Evolutionary conservation across 2,113 vertebrate species (phyloP).

Genomic region (Nerophis ophidion): DNA sequence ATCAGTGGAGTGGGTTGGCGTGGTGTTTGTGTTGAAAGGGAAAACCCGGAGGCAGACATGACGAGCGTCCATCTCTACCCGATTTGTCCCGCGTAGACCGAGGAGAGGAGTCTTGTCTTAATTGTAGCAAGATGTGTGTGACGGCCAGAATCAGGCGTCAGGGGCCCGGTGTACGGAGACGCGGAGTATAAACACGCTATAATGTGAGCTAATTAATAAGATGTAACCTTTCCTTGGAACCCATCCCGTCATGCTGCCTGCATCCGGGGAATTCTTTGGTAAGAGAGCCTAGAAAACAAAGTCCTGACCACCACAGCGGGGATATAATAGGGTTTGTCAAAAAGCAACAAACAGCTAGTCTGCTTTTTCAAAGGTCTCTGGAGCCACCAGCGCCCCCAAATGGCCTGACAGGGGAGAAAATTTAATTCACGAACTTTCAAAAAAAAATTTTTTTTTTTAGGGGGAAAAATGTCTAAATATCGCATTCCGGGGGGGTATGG

Average conservation of each 20-base stretch:
- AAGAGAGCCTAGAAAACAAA: background rate
- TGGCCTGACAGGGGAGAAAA: no score
- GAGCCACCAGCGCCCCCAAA: no score
- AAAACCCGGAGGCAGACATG: conserved; percentile 9
- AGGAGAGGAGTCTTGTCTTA: conserved; percentile 4
- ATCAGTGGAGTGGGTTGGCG: conserved; percentile 36
- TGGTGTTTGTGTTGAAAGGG: conserved; percentile 45
- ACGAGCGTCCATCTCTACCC: conserved; percentile 10
- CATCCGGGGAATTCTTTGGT: background rate
- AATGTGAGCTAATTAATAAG: conserved; percentile 3
- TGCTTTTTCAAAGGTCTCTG: no score
- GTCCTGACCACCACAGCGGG: no score
- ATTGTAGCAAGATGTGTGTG: background rate
- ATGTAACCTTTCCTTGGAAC: conserved; percentile 4
- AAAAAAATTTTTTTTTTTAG: no score
- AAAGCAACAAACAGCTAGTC: no score
- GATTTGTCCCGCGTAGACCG: conserved; percentile 9
- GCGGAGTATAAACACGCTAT: background rate
- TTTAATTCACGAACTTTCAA: no score
- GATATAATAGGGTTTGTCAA: no score
- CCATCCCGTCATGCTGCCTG: background rate
- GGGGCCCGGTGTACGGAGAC: background rate
- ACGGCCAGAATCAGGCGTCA: background rate
- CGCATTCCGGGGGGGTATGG: no score
- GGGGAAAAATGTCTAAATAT: no score